Conservation (phyloP, 2,797 vertebrate genomes). For the Craterocephalus amniculus region DNA sequence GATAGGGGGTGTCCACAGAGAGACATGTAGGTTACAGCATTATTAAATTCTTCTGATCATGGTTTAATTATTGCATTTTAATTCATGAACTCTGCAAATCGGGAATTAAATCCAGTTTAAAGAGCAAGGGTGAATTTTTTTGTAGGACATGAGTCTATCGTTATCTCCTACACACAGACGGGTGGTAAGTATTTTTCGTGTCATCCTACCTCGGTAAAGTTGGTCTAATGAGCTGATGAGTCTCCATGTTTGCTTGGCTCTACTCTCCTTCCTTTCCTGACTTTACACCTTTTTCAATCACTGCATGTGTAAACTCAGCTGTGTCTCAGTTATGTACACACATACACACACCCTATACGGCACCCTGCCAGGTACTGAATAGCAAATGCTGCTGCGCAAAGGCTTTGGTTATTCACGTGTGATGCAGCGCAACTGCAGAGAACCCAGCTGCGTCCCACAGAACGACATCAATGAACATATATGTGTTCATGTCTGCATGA, state of each 20-base stretch:
- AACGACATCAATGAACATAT: slow-evolving; percentile 26
- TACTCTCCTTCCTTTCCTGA: slow-evolving; percentile 10
- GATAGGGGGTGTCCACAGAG: background rate
- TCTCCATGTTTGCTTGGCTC: slow-evolving; percentile 6
- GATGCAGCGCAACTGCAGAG: slow-evolving; percentile 60
- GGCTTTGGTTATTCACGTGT: slow-evolving; percentile 74
- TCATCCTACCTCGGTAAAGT: background rate
- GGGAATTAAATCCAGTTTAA: background rate
- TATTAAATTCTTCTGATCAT: background rate
- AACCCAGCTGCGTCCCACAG: slow-evolving; percentile 66
- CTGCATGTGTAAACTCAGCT: slow-evolving; percentile 14
- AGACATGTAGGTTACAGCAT: no score
- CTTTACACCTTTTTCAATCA: slow-evolving; percentile 23
- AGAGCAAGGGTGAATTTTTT: background rate
- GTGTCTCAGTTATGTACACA: slow-evolving; percentile 11
- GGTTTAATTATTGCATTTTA: background rate
- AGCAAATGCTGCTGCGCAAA: slow-evolving; percentile 61
- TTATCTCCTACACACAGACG: background rate
- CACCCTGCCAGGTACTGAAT: slow-evolving; percentile 67
- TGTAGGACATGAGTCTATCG: background rate
- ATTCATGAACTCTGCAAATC: background rate
- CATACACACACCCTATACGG: slow-evolving; percentile 37
- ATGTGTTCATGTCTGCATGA: slow-evolving; percentile 11
- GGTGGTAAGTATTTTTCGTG: background rate
- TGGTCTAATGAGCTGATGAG: slow-evolving; percentile 29